A percentile compares a stretch with the other conserved stretches of the same genome.
Evolutionary conservation across 2,888 invertebrate species (phyloP).

Genomic region (Drosophila mulleri): DNA sequence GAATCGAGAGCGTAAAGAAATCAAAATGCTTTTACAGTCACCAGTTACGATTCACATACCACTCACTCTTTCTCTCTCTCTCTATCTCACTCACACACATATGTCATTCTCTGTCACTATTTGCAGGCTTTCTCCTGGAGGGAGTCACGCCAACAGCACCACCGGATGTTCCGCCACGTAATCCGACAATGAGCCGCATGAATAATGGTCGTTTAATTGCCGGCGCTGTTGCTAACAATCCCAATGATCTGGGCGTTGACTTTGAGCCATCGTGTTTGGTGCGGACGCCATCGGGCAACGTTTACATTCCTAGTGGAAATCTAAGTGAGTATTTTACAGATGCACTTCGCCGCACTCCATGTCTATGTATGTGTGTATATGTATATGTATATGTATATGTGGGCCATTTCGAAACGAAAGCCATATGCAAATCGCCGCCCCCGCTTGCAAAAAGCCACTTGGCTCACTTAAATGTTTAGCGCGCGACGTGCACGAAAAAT

Average conservation of each 20-base stretch:
- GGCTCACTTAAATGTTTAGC: conserved; percentile 74
- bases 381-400: not conserved
- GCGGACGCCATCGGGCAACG: conserved; percentile 95
- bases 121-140: conserved; percentile 94
- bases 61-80: not conserved
- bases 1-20: conserved; percentile 6
- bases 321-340: conserved; percentile 86
- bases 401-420: conserved; percentile 14
- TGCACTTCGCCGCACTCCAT: conserved; percentile 18
- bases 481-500: conserved; percentile 53
- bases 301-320: conserved; percentile 95
- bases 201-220: conserved; percentile 95
- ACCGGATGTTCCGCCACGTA: conserved; percentile 95
- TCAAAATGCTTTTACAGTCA: conserved; percentile 14
- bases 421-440: conserved; percentile 62
- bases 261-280: conserved; percentile 96
- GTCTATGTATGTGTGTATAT: too few relatives aligned
- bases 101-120: conserved; percentile 26
- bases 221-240: conserved; percentile 87
- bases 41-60: conserved; percentile 2
- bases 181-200: conserved; percentile 95
- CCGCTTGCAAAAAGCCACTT: conserved; percentile 58
- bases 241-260: conserved; percentile 90
- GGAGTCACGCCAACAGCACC: conserved; percentile 89
- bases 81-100: not conserved